phyloP scores from a whole-genome alignment of 2,797 vertebrate genomes.

The Rhabdomys pumilio region DNA sequence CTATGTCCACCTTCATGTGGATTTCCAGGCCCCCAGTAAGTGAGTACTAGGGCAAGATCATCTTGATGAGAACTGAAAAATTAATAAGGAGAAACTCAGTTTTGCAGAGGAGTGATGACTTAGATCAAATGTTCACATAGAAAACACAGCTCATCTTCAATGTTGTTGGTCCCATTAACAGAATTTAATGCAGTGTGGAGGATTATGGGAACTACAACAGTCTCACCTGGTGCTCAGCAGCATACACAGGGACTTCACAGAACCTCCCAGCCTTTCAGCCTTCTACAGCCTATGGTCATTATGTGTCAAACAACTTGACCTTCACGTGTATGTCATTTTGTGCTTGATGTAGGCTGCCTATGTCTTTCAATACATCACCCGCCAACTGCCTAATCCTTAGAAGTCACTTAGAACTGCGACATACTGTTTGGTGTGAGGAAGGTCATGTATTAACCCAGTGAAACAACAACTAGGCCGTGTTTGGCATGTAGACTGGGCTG shows the following conservation, averaged over 20 bases:
- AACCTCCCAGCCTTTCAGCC: slow-evolving; percentile 58
- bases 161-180: slow-evolving; percentile 75
- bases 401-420: slow-evolving; percentile 60
- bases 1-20: no score
- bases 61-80: slow-evolving; percentile 29
- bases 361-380: slow-evolving; percentile 38
- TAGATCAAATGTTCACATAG: slow-evolving; percentile 70
- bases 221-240: slow-evolving; percentile 54
- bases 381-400: slow-evolving; percentile 44
- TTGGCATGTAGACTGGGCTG: not conserved
- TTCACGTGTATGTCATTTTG: not conserved
- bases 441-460: not conserved
- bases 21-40: not conserved
- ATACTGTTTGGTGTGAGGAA: slow-evolving; percentile 62
- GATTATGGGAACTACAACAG: slow-evolving; percentile 72
- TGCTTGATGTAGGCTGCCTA: slow-evolving; percentile 14
- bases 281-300: slow-evolving; percentile 34
- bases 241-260: slow-evolving; percentile 52
- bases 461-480: not conserved
- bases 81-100: slow-evolving; percentile 32
- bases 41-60: not conserved
- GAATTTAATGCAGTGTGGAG: slow-evolving; percentile 76
- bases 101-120: slow-evolving; percentile 67
- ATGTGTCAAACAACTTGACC: slow-evolving; percentile 65
- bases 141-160: slow-evolving; percentile 72